Evolutionary conservation across 1,140 invertebrate genomes (phyloP).

Genomic region (Brachionus plicatilis): DNA sequence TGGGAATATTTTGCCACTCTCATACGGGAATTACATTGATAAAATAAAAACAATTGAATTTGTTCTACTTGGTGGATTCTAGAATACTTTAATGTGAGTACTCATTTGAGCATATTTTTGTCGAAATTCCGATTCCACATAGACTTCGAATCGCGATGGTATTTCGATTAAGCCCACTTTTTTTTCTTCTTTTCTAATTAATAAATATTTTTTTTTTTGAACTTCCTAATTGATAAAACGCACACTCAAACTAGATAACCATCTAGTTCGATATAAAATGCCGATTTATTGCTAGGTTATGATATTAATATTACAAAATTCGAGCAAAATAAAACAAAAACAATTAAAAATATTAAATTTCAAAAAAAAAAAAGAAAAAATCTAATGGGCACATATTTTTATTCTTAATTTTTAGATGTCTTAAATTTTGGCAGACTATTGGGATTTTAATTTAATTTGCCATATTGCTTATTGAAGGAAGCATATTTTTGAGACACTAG

Average conservation of each 20-base stretch:
- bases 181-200: not conserved
- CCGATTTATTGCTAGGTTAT: not conserved
- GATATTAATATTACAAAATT: constrained; percentile 9
- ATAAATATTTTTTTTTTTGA: not conserved
- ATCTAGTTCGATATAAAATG: not conserved
- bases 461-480: not conserved
- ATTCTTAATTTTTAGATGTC: not conserved
- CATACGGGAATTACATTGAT: constrained; percentile 10
- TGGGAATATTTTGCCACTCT: not conserved
- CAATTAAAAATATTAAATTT: constrained; percentile 34
- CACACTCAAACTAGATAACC: not conserved
- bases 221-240: not conserved
- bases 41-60: constrained; percentile 27
- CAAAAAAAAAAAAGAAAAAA: not conserved
- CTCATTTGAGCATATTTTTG: not conserved
- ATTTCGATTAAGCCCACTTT: constrained; percentile 13
- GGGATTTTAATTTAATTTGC: not conserved
- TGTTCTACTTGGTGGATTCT: constrained; percentile 21
- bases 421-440: not conserved
- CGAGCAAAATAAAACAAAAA: not conserved
- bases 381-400: not conserved
- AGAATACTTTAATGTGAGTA: constrained; percentile 6
- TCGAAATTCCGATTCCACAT: not conserved
- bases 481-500: not conserved
- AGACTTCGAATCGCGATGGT: constrained; percentile 14